phyloP scores from a whole-genome alignment of 2,888 invertebrate species.

The Chaitophorus viminalis region DNA sequence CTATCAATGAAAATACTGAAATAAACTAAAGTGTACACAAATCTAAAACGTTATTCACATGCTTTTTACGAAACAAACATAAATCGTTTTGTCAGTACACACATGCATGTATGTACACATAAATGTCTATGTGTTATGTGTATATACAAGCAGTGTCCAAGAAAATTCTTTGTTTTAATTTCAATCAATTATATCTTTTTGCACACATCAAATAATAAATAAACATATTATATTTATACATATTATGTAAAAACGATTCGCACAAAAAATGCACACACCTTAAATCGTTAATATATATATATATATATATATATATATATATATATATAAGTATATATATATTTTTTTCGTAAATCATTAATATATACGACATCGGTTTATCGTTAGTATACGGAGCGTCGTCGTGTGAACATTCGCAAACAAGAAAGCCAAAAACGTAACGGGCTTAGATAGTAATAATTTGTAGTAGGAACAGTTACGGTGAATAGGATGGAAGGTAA shows the following conservation, averaged over 20 bases:
- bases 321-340: no score
- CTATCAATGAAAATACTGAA: background rate
- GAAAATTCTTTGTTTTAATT: conserved; percentile 14
- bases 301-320: no score
- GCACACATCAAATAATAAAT: background rate
- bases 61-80: background rate
- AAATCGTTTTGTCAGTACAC: background rate
- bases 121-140: background rate
- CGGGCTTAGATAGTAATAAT: background rate
- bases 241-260: background rate
- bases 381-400: background rate
- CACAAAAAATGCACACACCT: background rate
- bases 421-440: background rate
- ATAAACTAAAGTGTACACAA: background rate
- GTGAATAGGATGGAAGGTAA: background rate
- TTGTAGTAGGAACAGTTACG: background rate
- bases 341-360: background rate
- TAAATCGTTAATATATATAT: no score
- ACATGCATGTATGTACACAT: background rate
- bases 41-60: background rate
- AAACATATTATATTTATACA: background rate
- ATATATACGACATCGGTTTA: background rate
- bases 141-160: background rate
- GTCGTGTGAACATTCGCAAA: background rate
- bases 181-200: background rate